Base-by-base conservation (phyloP, 2,797 vertebrate genomes). In the Oreonectes daqikongensis region DNA sequence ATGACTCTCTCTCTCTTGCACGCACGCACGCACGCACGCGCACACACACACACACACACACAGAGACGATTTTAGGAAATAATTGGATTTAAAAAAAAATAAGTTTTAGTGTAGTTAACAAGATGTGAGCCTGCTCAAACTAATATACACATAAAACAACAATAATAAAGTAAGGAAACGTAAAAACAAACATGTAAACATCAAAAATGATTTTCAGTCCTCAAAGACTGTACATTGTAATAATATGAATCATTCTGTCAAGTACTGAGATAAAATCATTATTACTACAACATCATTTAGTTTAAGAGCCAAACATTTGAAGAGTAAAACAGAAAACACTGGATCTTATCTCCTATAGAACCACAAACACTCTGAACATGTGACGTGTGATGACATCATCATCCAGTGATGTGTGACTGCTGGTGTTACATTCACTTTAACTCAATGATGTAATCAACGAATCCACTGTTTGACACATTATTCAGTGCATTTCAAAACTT, bases 371-470 rank as follows among this genome's bases (percentile, higher is more conserved):
- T 18, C 44, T 5, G 35, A 18, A 11, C 28, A 38, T 42, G 57
- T 55, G 24, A 18, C 53, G 18, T 35, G 4, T 44, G 15, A 77
- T 87, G 87, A 89, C 81, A 72, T 90, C 88, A 89, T 86, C 83
- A 20, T 66, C 77, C 52, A 42, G 64, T 35, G 77, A 82, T 50
- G 52, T 55, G 22, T 35, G 8, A 10, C 35, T 55, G 20, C 52
- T 55, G 52, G 5, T 59, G 26, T 35, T 17, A 17, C 44, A 18
- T 46, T 46, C 44, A 46, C 44, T 40, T 1, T 11, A 40, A 2
- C 38, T 40, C 38, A 6, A 7, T 18, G 15, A 44, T 14, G 42
- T 44, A 15, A 5, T 14, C 14, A 44, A 4, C 42, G 9, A 46
- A 15, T 11, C 10, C 20, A 52, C 50, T 22, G n/a, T 22, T 15